phyloP scores from a whole-genome alignment of 2,888 invertebrate species.

The Mythimna albipuncta region DNA sequence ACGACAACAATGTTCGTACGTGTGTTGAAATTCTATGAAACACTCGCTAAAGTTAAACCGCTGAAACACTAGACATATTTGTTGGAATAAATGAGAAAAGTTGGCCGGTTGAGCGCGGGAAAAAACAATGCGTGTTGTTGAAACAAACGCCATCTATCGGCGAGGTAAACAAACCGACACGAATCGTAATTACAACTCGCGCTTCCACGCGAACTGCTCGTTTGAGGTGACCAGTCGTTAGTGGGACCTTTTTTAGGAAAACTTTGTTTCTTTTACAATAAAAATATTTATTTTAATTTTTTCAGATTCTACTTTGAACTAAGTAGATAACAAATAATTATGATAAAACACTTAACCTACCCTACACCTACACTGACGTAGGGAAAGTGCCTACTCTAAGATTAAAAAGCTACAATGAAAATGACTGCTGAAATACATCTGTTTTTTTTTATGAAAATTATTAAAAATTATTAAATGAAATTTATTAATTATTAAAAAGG shows the following conservation, averaged over 20 bases:
- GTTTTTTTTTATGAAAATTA: no score
- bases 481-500: no score
- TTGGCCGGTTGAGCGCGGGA: conserved; percentile 63
- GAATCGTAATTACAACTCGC: conserved; percentile 72
- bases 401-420: no score
- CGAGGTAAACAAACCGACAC: conserved; percentile 67
- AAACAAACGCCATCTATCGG: conserved; percentile 72
- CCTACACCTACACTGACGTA: no score
- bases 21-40: conserved; percentile 61
- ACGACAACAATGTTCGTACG: conserved; percentile 48
- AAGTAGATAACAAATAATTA: background rate
- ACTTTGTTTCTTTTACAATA: no score
- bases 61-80: conserved; percentile 71
- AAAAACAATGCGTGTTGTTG: conserved; percentile 74
- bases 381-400: no score
- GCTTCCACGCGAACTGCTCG: conserved; percentile 70
- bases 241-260: background rate
- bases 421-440: no score
- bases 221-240: conserved; percentile 58
- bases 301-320: no score
- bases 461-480: no score
- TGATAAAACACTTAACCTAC: background rate
- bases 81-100: conserved; percentile 78
- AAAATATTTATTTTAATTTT: no score
- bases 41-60: conserved; percentile 64